phyloP scores from a whole-genome alignment of 1,140 invertebrate species.

The Drosophila parabipectinata region DNA sequence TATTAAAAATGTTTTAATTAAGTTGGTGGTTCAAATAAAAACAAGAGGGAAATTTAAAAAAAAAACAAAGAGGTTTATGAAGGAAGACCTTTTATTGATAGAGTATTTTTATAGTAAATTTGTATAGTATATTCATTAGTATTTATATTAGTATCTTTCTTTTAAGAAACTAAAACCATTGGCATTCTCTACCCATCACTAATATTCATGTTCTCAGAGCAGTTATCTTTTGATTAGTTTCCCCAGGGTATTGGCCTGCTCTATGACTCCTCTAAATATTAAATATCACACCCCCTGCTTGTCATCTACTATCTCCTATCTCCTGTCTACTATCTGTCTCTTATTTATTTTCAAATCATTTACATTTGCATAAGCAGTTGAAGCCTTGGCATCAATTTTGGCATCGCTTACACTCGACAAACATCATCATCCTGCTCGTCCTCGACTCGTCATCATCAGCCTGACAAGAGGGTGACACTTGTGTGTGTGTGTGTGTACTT shows the following conservation, averaged over 20 bases:
- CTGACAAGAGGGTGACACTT: constrained; percentile 30
- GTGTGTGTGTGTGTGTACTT: background rate
- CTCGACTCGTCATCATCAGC: constrained; percentile 10
- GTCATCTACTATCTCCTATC: background rate
- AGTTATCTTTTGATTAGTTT: constrained; percentile 23
- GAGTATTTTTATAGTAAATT: too few relatives aligned
- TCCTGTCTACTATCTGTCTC: background rate
- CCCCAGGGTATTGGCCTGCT: constrained; percentile 10
- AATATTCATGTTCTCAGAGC: background rate
- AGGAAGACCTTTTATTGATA: too few relatives aligned
- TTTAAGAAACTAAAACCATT: too few relatives aligned
- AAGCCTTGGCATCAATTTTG: constrained; percentile 71
- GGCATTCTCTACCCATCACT: too few relatives aligned
- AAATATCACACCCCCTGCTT: background rate
- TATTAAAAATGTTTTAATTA: too few relatives aligned
- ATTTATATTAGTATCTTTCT: too few relatives aligned
- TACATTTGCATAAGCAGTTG: constrained; percentile 62
- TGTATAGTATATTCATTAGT: too few relatives aligned
- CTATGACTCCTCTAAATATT: too few relatives aligned
- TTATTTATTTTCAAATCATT: constrained; percentile 37
- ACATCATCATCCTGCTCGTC: constrained; percentile 46
- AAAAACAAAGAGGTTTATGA: too few relatives aligned
- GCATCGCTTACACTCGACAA: constrained; percentile 68
- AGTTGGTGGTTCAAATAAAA: too few relatives aligned
- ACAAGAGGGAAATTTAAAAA: too few relatives aligned